phyloP scores from a whole-genome alignment of 2,797 vertebrate species.

The Megalops cyprinoides region DNA sequence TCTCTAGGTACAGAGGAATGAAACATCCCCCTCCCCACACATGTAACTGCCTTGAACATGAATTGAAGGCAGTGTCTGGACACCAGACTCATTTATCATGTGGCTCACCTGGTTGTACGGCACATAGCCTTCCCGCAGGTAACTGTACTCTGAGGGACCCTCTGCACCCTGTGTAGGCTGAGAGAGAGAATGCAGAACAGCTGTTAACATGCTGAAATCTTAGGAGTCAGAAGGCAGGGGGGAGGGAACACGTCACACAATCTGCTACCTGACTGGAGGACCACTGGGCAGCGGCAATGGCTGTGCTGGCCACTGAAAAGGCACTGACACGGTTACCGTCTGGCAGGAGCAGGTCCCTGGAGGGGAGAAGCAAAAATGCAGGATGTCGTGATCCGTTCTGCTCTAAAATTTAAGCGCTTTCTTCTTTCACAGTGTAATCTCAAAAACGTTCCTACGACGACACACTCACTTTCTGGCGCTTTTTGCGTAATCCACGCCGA shows the following conservation, averaged over 20 bases:
- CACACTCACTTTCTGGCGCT: conserved; percentile 96
- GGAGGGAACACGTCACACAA: too few relatives aligned
- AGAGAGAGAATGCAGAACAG: conserved; percentile 17
- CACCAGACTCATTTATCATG: not conserved
- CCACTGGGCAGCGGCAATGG: conserved; percentile 98
- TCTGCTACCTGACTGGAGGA: conserved; percentile 90
- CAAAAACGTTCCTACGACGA: too few relatives aligned
- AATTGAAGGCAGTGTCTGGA: too few relatives aligned
- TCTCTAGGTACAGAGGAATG: too few relatives aligned
- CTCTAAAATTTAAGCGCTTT: too few relatives aligned
- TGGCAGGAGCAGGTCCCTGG: conserved; percentile 90
- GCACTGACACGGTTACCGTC: conserved; percentile 96
- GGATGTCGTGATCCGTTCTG: not conserved
- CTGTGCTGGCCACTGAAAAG: conserved; percentile 97
- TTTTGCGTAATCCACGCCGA: conserved; percentile 98
- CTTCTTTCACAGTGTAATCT: too few relatives aligned
- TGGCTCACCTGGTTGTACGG: conserved; percentile 85
- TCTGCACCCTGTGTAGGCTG: conserved; percentile 86
- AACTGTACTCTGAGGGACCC: conserved; percentile 87
- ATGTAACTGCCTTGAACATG: too few relatives aligned
- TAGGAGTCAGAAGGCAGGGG: not conserved
- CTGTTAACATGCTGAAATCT: conserved; percentile 13
- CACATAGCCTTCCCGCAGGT: conserved; percentile 88
- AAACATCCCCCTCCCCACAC: too few relatives aligned
- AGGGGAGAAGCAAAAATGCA: not conserved